phyloP scores from a whole-genome alignment of 2,888 invertebrate genomes.

The Peribatodes rhomboidaria region DNA sequence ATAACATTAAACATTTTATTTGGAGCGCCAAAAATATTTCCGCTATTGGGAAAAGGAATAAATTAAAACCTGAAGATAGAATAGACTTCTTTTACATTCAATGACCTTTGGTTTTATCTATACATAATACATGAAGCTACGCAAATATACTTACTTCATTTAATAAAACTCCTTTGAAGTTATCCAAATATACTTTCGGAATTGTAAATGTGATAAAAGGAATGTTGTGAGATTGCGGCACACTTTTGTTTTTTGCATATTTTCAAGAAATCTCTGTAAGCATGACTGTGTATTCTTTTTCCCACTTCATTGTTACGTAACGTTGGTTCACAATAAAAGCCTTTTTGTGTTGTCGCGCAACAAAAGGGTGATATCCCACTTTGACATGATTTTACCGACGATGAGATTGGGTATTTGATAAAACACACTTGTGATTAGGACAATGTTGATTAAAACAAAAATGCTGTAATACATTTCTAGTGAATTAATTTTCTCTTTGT shows the following conservation, averaged over 20 bases:
- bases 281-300: constrained; percentile 23
- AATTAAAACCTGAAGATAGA: constrained; percentile 1
- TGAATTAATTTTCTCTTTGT: background rate
- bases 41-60: background rate
- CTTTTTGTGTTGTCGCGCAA: constrained; percentile 54
- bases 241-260: constrained; percentile 31
- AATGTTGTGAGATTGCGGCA: constrained; percentile 20
- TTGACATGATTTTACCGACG: constrained; percentile 36
- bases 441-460: constrained; percentile 1
- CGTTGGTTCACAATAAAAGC: constrained; percentile 51
- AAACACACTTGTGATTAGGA: constrained; percentile 10
- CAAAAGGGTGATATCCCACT: constrained; percentile 40
- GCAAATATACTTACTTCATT: background rate
- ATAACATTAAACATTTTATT: constrained; percentile 5
- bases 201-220: constrained; percentile 25
- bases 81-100: background rate
- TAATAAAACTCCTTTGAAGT: constrained; percentile 8
- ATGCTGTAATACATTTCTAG: background rate
- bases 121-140: background rate
- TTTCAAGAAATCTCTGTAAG: constrained; percentile 27
- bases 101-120: background rate
- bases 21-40: background rate
- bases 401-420: constrained; percentile 28
- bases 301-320: constrained; percentile 40
- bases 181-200: constrained; percentile 14